phyloP scores from a whole-genome alignment of 2,113 vertebrate genomes.

The Pampusana beccarii region DNA sequence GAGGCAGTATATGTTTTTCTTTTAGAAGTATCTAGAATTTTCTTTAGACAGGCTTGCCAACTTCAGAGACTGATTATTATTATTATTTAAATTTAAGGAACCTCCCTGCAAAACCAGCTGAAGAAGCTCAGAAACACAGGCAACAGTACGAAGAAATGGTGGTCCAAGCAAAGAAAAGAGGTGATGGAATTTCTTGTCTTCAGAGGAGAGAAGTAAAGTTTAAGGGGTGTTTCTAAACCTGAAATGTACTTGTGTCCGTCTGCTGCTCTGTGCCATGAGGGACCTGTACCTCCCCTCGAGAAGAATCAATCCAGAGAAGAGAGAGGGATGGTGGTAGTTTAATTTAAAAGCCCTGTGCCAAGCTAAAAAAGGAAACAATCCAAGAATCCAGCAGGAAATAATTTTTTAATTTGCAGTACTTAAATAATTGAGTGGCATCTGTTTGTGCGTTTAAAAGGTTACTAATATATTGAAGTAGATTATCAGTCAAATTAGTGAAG shows the following conservation, averaged over 20 bases:
- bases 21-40: background rate
- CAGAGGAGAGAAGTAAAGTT: background rate
- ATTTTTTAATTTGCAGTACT: background rate
- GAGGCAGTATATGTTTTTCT: background rate
- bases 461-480: background rate
- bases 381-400: background rate
- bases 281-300: background rate
- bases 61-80: background rate
- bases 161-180: conserved; percentile 93
- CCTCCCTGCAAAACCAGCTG: conserved; percentile 94
- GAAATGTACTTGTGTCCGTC: background rate
- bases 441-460: background rate
- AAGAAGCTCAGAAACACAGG: conserved; percentile 92
- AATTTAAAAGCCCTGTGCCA: background rate
- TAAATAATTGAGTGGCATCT: background rate
- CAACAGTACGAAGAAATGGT: conserved; percentile 98
- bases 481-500: background rate
- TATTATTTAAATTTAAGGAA: conserved; percentile 76
- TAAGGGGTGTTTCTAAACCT: background rate
- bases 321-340: background rate
- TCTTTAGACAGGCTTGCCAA: background rate
- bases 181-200: conserved; percentile 64
- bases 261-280: background rate
- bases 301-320: background rate
- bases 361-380: background rate